Conservation (phyloP, 2,888 invertebrate genomes). For the Abrostola tripartita region DNA sequence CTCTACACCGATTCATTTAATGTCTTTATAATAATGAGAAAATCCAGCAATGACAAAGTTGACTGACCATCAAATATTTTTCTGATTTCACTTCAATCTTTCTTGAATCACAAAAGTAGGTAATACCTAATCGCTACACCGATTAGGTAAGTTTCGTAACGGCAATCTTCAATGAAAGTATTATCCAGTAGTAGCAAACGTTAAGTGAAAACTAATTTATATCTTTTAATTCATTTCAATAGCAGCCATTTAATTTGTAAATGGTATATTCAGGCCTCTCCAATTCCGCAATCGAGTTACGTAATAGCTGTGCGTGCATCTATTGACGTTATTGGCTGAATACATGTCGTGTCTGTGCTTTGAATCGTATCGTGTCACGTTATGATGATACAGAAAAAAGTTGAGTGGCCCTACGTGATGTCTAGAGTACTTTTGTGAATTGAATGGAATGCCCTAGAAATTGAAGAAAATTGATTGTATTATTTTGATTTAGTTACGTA, state of each 20-base stretch:
- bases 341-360: conserved; percentile 23
- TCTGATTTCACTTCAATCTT: conserved; percentile 40
- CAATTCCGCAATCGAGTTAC: conserved; percentile 30
- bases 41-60: neutral
- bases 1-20: no score
- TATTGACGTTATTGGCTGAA: conserved; percentile 23
- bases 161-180: conserved; percentile 43
- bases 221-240: conserved; percentile 32
- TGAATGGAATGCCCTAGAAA: neutral
- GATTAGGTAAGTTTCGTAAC: conserved; percentile 41
- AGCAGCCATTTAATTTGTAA: conserved; percentile 31
- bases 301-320: conserved; percentile 31
- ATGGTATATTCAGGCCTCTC: conserved; percentile 29
- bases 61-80: conserved; percentile 9
- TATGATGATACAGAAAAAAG: conserved; percentile 26
- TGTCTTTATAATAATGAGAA: neutral
- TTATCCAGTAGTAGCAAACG: conserved; percentile 30
- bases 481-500: neutral
- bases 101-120: conserved; percentile 26
- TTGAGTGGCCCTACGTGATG: conserved; percentile 35
- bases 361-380: conserved; percentile 31
- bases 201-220: conserved; percentile 41
- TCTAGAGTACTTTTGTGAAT: no score
- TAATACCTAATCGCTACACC: conserved; percentile 25
- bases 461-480: neutral